These are phyloP conservation scores for Zoanthus sociatus DNA, from an alignment of 92 coral and sea anemone genomes.

Conservation along the genomic window DNA sequence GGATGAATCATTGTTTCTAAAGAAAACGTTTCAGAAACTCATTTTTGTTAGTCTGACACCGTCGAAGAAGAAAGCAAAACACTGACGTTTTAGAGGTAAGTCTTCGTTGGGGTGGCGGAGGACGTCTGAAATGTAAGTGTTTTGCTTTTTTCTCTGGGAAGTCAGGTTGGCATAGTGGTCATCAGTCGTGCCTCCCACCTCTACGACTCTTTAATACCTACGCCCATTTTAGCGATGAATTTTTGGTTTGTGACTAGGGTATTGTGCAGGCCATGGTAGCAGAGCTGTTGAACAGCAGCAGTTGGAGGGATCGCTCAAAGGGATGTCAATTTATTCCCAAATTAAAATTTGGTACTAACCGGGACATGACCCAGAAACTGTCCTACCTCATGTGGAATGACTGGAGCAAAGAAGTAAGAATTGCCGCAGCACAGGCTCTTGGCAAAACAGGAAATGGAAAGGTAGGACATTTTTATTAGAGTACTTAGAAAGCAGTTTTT, in stretches of 20 bases:
- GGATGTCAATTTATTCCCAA: conserved; percentile 95
- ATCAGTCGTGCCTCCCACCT: no score
- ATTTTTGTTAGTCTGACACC: no score
- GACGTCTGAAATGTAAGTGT: no score
- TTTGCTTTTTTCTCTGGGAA: no score
- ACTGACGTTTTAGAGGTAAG: no score
- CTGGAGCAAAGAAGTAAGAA: conserved; percentile 93
- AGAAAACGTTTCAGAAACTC: no score
- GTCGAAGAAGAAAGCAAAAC: no score
- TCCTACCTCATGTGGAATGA: conserved; percentile 99
- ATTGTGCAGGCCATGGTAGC: conserved; percentile 95
- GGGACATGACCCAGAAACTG: conserved; percentile 95
- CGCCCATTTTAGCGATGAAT: not conserved
- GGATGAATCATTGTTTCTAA: no score
- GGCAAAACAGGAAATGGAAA: conserved; percentile 99
- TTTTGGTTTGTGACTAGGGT: conserved; percentile 59
- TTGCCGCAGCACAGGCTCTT: conserved; percentile 96
- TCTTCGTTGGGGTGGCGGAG: no score
- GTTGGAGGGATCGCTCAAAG: conserved; percentile 92
- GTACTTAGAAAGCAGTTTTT: not conserved
- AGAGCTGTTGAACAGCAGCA: conserved; percentile 92
- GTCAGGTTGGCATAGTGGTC: no score
- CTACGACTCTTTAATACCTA: no score
- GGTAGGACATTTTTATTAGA: conserved; percentile 40
- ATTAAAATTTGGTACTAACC: conserved; percentile 86